A percentile compares a stretch with the other conserved stretches of the same genome.
These are phyloP conservation scores for Pangasianodon hypophthalmus DNA, from an alignment of 2,113 vertebrate species.

Conservation along the genomic window DNA sequence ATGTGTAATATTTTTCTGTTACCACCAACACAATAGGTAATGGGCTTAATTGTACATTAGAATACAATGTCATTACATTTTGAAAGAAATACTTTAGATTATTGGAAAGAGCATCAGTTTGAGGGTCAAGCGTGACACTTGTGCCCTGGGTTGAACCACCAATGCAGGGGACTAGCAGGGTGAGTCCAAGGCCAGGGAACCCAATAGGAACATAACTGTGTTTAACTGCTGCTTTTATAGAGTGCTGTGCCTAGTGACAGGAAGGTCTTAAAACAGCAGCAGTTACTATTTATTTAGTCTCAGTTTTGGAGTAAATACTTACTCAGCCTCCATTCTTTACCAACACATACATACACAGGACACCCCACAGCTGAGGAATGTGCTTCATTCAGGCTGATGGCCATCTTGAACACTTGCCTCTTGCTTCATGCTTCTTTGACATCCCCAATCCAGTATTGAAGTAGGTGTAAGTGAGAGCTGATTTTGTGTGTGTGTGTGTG, in stretches of 20 bases:
- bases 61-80: background rate
- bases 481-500: slow-evolving; percentile 55
- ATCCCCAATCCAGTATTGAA: slow-evolving; percentile 54
- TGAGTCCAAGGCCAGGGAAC: background rate
- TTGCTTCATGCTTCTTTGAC: slow-evolving; percentile 77
- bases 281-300: slow-evolving; percentile 77
- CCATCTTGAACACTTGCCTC: slow-evolving; percentile 77
- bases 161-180: slow-evolving; percentile 46
- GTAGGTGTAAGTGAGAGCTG: slow-evolving; percentile 52
- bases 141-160: background rate
- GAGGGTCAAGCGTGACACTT: background rate
- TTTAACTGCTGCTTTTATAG: slow-evolving; percentile 76
- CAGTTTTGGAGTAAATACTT: slow-evolving; percentile 61
- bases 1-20: background rate
- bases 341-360: slow-evolving; percentile 50
- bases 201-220: slow-evolving; percentile 60
- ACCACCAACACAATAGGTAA: background rate
- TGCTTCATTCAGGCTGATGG: slow-evolving; percentile 75
- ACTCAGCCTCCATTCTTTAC: slow-evolving; percentile 29
- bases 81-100: background rate
- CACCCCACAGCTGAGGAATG: slow-evolving; percentile 74
- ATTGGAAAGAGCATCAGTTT: background rate
- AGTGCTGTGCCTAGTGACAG: slow-evolving; percentile 75
- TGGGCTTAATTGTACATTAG: background rate
- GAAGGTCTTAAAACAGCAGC: slow-evolving; percentile 80